phyloP scores from a whole-genome alignment of 2,797 vertebrate genomes.

The Myotis vivesi region DNA sequence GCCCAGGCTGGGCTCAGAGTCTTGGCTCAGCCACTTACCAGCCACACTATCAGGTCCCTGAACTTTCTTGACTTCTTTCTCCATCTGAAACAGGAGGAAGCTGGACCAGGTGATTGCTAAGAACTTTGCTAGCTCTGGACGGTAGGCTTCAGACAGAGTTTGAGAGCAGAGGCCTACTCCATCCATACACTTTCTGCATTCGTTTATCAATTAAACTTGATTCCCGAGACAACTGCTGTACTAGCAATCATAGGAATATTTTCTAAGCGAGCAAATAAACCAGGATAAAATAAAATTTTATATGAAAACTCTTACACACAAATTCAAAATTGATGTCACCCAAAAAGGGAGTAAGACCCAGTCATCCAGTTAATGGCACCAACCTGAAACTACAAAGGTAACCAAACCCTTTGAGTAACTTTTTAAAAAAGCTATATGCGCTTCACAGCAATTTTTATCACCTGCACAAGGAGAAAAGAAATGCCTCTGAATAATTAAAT shows the following conservation, averaged over 20 bases:
- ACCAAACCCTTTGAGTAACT: not conserved
- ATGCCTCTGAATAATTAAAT: constrained; percentile 58
- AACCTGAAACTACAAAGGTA: not conserved
- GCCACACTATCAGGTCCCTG: not conserved
- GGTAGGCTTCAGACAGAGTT: not conserved
- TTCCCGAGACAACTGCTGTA: rapidly evolving
- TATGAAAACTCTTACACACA: not conserved
- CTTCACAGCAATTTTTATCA: not conserved
- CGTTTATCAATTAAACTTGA: not conserved
- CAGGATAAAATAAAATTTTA: not conserved
- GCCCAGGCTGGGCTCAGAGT: not conserved
- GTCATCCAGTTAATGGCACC: not conserved
- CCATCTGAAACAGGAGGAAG: not conserved
- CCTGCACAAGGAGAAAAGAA: not conserved
- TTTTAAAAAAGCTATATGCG: not conserved
- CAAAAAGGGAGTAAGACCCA: not conserved
- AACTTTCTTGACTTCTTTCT: not conserved
- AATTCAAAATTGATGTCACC: not conserved
- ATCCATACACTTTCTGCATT: rapidly evolving
- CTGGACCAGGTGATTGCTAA: not conserved
- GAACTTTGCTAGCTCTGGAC: not conserved
- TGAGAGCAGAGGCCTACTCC: not conserved
- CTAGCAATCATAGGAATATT: not conserved
- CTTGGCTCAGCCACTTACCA: not conserved
- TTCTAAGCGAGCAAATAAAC: not conserved